Percentiles rank a stretch among this genome's conserved stretches.
These are phyloP conservation scores for Trichogramma pretiosum DNA, from an alignment of 1,140 invertebrate species.

Conservation along the genomic window DNA sequence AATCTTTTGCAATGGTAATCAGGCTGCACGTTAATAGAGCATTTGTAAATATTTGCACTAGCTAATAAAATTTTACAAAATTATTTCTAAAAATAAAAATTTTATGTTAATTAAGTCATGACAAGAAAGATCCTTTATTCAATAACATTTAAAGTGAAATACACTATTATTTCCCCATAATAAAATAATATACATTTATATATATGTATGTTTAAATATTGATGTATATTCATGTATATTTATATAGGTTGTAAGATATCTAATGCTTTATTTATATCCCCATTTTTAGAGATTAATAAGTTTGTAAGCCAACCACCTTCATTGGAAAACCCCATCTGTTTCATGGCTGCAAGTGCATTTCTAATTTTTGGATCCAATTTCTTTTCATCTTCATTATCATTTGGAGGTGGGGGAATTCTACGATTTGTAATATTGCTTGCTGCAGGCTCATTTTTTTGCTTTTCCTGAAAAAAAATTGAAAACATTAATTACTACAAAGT, in stretches of 20 bases:
- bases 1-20: too few relatives aligned
- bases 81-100: background rate
- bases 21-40: too few relatives aligned
- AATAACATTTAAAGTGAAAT: background rate
- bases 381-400: too few relatives aligned
- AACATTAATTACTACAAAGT: conserved; percentile 8
- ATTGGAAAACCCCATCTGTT: conserved; percentile 74
- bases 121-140: background rate
- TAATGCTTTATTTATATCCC: conserved; percentile 62
- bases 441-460: background rate
- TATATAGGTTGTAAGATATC: conserved; percentile 51
- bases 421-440: too few relatives aligned
- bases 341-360: conserved; percentile 57
- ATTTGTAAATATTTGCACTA: too few relatives aligned
- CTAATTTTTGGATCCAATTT: conserved; percentile 53
- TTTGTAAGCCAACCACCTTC: conserved; percentile 55
- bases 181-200: conserved; percentile 1
- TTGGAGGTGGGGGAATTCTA: too few relatives aligned
- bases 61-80: too few relatives aligned
- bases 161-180: background rate
- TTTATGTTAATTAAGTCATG: too few relatives aligned
- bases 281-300: conserved; percentile 51
- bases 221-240: background rate
- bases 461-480: conserved; percentile 13
- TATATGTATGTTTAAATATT: background rate